Conservation (phyloP, 2,888 invertebrate species). For the Drosophila pseudotakahashii region DNA sequence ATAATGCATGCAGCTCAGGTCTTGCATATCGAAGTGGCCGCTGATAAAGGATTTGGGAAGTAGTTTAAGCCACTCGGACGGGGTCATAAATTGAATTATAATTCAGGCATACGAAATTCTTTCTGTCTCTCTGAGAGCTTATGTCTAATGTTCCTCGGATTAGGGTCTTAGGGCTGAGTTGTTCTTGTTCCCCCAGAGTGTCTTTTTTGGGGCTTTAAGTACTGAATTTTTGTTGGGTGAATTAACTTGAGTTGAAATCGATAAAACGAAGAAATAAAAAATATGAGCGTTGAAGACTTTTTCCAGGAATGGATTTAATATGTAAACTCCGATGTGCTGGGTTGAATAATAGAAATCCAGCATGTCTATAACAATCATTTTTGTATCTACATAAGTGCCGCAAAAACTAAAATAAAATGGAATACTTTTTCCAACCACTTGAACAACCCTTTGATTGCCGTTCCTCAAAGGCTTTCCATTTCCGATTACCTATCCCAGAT, state of each 20-base stretch:
- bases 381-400: background rate
- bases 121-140: conserved; percentile 24
- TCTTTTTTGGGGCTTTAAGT: conserved; percentile 15
- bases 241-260: conserved; percentile 17
- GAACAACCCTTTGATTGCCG: conserved; percentile 9
- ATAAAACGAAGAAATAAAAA: conserved; percentile 13
- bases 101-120: conserved; percentile 29
- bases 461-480: conserved; percentile 4
- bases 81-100: conserved; percentile 54
- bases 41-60: conserved; percentile 55
- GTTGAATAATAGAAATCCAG: background rate
- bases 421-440: conserved; percentile 9
- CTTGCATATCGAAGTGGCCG: conserved; percentile 30
- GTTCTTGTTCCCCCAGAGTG: background rate
- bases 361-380: background rate
- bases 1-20: conserved; percentile 61
- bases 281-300: conserved; percentile 1
- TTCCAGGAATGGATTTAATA: background rate
- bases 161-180: conserved; percentile 23
- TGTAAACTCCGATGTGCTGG: background rate
- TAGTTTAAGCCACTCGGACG: conserved; percentile 36
- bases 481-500: conserved; percentile 15
- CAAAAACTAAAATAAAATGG: conserved; percentile 3
- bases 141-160: conserved; percentile 34
- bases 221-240: conserved; percentile 7